Base-by-base conservation (phyloP, 2,888 invertebrate species). In the Hedya salicella region DNA sequence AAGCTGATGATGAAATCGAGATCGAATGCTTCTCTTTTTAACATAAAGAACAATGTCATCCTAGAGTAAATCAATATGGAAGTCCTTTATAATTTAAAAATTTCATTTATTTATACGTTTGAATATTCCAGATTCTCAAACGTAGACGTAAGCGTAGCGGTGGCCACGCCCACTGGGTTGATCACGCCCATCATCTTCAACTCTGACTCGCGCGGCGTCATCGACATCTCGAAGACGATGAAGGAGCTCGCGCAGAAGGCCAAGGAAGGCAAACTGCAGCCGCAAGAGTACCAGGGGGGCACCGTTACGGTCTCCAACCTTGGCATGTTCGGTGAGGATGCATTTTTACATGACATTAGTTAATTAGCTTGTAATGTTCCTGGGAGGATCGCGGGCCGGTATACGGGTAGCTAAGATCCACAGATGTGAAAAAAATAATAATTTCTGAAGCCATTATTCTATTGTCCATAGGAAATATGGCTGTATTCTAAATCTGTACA, bases 131-230 rank as follows among this genome's bases (percentile, higher is more conserved):
- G 97, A 80, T 98, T 95, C 82, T 95, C 95, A 54, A 95, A 96
- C 77, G 99, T 99, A 9, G 99, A 99, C 86, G 96, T 99, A 1
- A 97, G 97, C 78, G 97, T 99, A 66, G 99, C 99, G 0, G 99
- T 99, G 4, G 97, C 98, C 68, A 99, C 99, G 0, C 97, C 98
- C 3, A 94, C 94, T 69, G 99, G 99, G 0, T 94, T 99, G 9
- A 98, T 99, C 69, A 99, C 99, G 1, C 99, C 99, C 1, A 99
- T 99, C 73, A 94, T 99, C 13, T 97, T 97, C 86, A 95, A 95
- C 80, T 98, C 98, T 0, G 97, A 99, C 81, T 94, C 95, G 48
- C 98, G 98, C 87, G 98, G 98, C 16, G 91, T 99, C 63, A 90
- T 96, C 48, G 95, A 96, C 73, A 98, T 99, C 71, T 96, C 96